Evolutionary conservation across 2,888 invertebrate genomes (phyloP).

Genomic region (Chrysotoxum bicinctum): DNA sequence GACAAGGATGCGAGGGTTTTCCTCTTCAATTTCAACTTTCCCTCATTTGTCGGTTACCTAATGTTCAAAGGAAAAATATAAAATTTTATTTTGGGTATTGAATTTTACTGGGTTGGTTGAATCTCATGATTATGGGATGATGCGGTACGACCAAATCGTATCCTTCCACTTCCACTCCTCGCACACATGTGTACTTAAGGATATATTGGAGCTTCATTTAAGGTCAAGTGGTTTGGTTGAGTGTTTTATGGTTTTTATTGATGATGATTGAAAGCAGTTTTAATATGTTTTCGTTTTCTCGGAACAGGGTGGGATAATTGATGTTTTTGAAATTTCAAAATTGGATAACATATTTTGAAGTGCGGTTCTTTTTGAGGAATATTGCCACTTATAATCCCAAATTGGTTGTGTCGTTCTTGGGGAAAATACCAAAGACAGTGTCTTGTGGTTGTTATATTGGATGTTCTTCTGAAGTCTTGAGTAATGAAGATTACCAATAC

Average conservation of each 20-base stretch:
- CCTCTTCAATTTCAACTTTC: conserved; percentile 20
- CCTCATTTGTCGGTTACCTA: neutral
- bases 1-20: conserved; percentile 43
- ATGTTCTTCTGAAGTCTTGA: neutral
- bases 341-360: conserved; percentile 41
- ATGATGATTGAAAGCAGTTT: conserved; percentile 45
- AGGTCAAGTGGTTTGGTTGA: conserved; percentile 66
- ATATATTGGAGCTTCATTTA: neutral
- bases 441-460: neutral
- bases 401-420: conserved; percentile 3
- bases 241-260: conserved; percentile 57
- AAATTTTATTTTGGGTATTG: conserved; percentile 65
- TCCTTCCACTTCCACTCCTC: neutral
- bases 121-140: conserved; percentile 67
- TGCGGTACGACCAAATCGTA: conserved; percentile 56
- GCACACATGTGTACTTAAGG: too few species aligned
- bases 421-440: neutral
- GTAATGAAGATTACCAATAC: too few species aligned
- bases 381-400: conserved; percentile 15
- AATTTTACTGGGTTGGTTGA: conserved; percentile 67
- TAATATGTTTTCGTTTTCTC: conserved; percentile 33
- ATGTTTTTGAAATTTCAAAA: conserved; percentile 34
- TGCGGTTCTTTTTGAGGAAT: conserved; percentile 20
- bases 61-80: conserved; percentile 40
- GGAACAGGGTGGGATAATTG: conserved; percentile 23